Conservation (phyloP, 2,113 vertebrate species). For the Sarotherodon lohbergeri region DNA sequence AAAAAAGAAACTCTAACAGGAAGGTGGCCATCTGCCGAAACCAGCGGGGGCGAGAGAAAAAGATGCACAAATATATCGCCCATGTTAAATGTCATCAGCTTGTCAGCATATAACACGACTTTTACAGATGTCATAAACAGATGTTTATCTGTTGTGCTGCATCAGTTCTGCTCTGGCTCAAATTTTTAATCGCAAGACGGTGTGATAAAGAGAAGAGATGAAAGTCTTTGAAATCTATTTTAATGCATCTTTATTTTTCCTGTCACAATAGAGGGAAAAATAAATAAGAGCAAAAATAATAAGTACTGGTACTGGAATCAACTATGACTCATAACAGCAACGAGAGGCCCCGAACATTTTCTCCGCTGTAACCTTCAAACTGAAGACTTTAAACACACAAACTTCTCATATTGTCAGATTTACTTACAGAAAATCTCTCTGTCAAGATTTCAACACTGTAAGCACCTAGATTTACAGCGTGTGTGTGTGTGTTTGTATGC, state of each 20-base stretch:
- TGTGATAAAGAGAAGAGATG: background rate
- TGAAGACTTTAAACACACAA: background rate
- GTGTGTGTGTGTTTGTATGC: background rate
- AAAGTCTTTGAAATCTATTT: background rate
- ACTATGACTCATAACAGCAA: rapidly evolving
- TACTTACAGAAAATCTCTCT: background rate
- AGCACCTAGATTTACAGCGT: background rate
- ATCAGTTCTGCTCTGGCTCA: background rate
- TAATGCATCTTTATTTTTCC: rapidly evolving
- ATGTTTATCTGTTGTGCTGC: background rate
- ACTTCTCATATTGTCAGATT: background rate
- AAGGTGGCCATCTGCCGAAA: background rate
- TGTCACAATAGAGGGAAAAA: background rate
- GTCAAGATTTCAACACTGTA: background rate
- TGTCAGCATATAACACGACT: background rate
- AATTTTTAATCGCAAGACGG: rapidly evolving
- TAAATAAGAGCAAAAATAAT: background rate
- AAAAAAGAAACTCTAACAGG: background rate
- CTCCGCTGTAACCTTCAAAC: background rate
- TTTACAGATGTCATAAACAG: background rate
- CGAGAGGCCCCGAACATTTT: rapidly evolving
- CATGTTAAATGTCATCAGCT: background rate
- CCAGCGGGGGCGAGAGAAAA: background rate
- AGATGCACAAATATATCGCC: background rate
- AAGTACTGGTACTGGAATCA: background rate